phyloP scores from a whole-genome alignment of 1,140 invertebrate genomes.

The Rhopalosiphum maidis region DNA sequence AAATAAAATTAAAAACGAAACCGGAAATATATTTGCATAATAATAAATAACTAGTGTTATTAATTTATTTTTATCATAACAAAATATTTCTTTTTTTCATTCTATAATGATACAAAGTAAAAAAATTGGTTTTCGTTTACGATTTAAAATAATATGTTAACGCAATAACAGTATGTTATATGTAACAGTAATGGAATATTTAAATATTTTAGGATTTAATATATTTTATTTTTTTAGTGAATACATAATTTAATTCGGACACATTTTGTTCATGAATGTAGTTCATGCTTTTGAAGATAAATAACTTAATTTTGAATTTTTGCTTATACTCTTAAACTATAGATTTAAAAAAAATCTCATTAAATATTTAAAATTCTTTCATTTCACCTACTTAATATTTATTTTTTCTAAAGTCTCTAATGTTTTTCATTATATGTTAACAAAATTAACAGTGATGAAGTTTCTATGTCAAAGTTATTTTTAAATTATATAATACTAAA shows the following conservation, averaged over 20 bases:
- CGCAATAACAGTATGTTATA: too few species aligned
- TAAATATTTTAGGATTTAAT: not conserved
- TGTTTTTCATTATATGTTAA: not conserved
- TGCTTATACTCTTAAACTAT: not conserved
- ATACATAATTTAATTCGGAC: not conserved
- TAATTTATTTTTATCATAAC: not conserved
- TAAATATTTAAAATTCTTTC: not conserved
- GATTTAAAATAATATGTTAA: not conserved
- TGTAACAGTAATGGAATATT: too few species aligned
- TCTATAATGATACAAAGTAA: not conserved
- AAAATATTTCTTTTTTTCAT: not conserved
- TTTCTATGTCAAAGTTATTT: not conserved
- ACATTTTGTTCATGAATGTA: not conserved
- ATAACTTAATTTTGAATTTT: not conserved
- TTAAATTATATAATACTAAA: not conserved
- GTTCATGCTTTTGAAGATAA: not conserved
- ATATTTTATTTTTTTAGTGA: not conserved
- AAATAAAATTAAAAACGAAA: not conserved
- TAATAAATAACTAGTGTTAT: not conserved
- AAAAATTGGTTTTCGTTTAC: not conserved
- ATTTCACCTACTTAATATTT: not conserved
- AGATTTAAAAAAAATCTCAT: not conserved
- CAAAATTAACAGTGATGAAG: not conserved
- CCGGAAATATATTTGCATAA: not conserved
- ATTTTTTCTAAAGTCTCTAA: not conserved